A percentile compares a stretch with the other conserved stretches of the same genome.
Conservation (phyloP, 2,113 vertebrate species). For the Ceyx cyanopectus region DNA sequence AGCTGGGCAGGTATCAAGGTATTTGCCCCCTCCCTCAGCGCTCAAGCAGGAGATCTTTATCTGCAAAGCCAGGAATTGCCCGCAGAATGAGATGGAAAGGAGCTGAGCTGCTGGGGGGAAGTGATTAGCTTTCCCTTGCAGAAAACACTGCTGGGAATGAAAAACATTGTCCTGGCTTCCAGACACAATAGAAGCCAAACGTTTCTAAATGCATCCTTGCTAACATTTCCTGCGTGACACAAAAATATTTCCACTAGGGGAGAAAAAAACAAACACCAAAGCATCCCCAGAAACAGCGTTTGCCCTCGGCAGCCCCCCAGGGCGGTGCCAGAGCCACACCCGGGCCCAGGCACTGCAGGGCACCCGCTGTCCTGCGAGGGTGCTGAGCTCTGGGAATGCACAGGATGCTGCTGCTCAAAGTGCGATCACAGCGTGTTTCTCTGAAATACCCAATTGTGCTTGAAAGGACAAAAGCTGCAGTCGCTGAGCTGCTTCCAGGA, state of each 20-base stretch:
- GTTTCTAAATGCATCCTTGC: not conserved
- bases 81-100: not conserved
- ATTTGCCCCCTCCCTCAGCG: not conserved
- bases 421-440: not conserved
- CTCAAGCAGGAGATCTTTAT: not conserved
- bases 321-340: not conserved
- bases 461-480: not conserved
- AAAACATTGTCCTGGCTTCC: not conserved
- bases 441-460: not conserved
- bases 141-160: not conserved
- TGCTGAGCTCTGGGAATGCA: fast-evolving
- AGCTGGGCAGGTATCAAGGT: not conserved
- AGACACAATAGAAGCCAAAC: not conserved
- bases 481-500: conserved; percentile 33
- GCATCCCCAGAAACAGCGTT: not conserved
- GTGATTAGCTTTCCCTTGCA: not conserved
- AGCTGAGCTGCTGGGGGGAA: not conserved
- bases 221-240: not conserved
- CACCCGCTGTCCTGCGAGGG: not conserved
- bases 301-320: not conserved
- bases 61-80: not conserved
- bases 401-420: not conserved
- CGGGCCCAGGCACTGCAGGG: not conserved
- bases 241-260: not conserved
- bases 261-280: fast-evolving